Evolutionary conservation across 2,797 vertebrate species (phyloP), one percentile per base, ranked within the genome.

Genomic region (Pseudochaenichthys georgianus): DNA sequence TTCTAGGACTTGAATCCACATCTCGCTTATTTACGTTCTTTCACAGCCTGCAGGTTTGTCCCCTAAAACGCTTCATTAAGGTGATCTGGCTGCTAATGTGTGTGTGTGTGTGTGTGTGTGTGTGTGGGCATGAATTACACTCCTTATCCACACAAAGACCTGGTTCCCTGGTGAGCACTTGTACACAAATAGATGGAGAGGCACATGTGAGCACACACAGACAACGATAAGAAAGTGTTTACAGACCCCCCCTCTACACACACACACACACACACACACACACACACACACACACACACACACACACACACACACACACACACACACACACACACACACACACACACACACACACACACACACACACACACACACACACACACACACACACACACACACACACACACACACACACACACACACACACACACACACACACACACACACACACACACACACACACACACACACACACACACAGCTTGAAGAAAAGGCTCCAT

Each of bases 141-240:
- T 66, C 45, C 93, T 94, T 88, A 95, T 95, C 95, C 23, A 28
- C 94, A 94, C 94, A 95, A 91, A 92, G 88, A 85, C 87, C n/a
- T n/a, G n/a, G 94, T 84, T 89, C 92, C 74, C 80, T 21, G 64
- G 19, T 67, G 85, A 81, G 83, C 46, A 41, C 72, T 42, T 43
- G 38, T 48, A 74, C 74, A 83, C 81, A 86, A 83, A 85, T 80
- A 69, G 55, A 70, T n/a, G 0, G 53, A 65, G 46, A 13, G 51
- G 43, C 51, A 2, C 70, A 64, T 54, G 61, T 60, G 67, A 83
- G 69, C 87, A 83, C 78, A 63, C n/a, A 12, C 55, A 61, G 43
- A 31, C 41, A 43, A 21, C 23, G 80, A 21, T 62, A 55, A 43
- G 15, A 51, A 28, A 28, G 11, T 55, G 64, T 61, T 57, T 42